Evolutionary conservation across 1,140 invertebrate species (phyloP), one percentile per base, ranked within the genome.

Genomic region (Pogonomyrmex barbatus): DNA sequence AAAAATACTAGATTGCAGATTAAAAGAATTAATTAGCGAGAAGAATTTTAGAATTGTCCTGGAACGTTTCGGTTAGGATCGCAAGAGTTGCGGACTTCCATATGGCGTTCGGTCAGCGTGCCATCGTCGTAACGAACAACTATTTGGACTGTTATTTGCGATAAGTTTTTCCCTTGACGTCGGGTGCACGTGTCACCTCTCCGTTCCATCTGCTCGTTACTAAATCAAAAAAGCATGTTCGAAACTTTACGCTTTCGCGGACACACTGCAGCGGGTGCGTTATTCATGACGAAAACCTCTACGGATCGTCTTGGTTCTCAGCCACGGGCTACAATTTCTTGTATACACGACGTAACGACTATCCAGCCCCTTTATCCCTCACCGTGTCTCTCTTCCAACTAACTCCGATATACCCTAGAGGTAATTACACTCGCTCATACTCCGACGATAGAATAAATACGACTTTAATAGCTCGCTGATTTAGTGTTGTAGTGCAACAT

Each of bases 201-300:
- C 79, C 54, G 79, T 62, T 83, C 79, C 79, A 73, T 73, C 79
- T 83, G 79, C 68, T 83, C 68, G 71, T 83, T 75, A 56, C 68
- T 75, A 60, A 75, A 75, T 83, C 68, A 83, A 83, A 83, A 83
- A 83, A 83, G 68, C 68, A 4, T 83, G 79, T 83, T 83, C 45
- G 79, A 75, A 83, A 83, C 79, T 83, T 83, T 62, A 70, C 79
- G 68, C 79, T 83, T 60, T 58, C 79, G 79, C 68, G 79, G 68
- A 83, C 79, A 83, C 42, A 75, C 54, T 83, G 76, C 75, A 81
- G 62, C 77, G 85, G 79, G 85, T 87, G 85, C 63, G 87, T 91
- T 90, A 90, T 90, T 91, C 90, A 91, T 90, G 87, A 85, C 87
- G 82, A 86, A 85, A 90, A 91, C 85, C 88, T 75, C 84, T 63